Evolutionary conservation across 2,797 vertebrate species (phyloP), one percentile per base, ranked within the genome.

Genomic region (Sebastes diploproa): DNA sequence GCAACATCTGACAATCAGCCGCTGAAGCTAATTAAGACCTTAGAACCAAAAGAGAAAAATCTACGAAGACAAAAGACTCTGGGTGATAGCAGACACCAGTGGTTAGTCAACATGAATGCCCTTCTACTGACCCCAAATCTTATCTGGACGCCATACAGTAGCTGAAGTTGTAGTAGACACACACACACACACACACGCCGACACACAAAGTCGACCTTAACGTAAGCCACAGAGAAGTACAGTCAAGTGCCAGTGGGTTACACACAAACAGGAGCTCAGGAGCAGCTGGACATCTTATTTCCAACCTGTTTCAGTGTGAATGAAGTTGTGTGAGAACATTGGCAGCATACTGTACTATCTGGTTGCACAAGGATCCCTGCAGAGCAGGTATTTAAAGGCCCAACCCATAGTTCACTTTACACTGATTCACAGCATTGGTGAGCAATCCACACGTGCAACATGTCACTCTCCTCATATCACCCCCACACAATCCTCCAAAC

Each of bases 51-150:
- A 61, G 55, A 58, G 25, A 1, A 36, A 62, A 4, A 38, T 60
- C 27, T n/a, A 50, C 7, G 7, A 13, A 16, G 38, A 14, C 14
- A 6, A 14, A 42, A 42, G 38, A 42, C 14, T 42, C 38, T 42
- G 27, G 16, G 58, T 30, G 25, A 30, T 4, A 12, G n/a, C 38
- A 25, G 75, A 50, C 18, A 6, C n/a, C 18, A 1, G 32, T n/a
- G 34, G 1, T 42, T 25, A 1, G 60, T 5, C 25, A 2, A n/a
- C 29, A 50, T 50, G 18, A 50, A 50, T 22, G 64, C 74, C 80
- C 80, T 81, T 89, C 82, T 27, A 20, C 75, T 89, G 84, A 87
- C 81, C 81, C 69, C 62, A 55, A 56, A 23, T 83, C 82, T 90
- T 89, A 92, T 90, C 89, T 72, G 67, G 54, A 20, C 5, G 2